Evolutionary conservation across 2,888 invertebrate genomes (phyloP).

Genomic region (Saturnia japonica): DNA sequence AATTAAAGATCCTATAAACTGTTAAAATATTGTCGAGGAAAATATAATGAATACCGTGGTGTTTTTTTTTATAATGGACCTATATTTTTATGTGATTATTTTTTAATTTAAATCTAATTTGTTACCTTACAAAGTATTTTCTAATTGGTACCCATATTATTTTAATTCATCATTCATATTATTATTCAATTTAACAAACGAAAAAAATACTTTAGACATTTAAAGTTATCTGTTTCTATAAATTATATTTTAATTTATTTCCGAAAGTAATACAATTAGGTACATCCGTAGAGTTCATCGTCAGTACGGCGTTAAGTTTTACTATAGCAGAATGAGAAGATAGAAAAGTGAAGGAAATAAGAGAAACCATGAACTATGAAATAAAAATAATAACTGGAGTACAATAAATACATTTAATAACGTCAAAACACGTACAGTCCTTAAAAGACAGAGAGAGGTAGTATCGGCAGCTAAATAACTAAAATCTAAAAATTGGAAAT

Average conservation of each 20-base stretch:
- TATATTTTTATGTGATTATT: too few species aligned
- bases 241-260: background rate
- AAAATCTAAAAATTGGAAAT: constrained; percentile 24
- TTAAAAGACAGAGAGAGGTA: background rate
- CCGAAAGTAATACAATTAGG: background rate
- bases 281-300: background rate
- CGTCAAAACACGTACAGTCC: background rate
- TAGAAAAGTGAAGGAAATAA: background rate
- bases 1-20: too few species aligned
- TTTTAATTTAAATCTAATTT: background rate
- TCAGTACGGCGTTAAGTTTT: background rate
- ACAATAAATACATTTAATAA: background rate
- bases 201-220: background rate
- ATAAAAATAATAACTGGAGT: background rate
- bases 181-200: background rate
- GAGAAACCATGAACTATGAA: background rate
- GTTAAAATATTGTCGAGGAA: too few species aligned
- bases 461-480: background rate
- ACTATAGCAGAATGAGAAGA: background rate
- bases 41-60: too few species aligned
- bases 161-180: background rate
- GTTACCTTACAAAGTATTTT: background rate
- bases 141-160: background rate
- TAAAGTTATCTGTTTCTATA: background rate
- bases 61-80: too few species aligned